Evolutionary conservation across 2,113 vertebrate genomes (phyloP), one percentile per base, ranked within the genome.

Genomic region (Paradisaea rubra): DNA sequence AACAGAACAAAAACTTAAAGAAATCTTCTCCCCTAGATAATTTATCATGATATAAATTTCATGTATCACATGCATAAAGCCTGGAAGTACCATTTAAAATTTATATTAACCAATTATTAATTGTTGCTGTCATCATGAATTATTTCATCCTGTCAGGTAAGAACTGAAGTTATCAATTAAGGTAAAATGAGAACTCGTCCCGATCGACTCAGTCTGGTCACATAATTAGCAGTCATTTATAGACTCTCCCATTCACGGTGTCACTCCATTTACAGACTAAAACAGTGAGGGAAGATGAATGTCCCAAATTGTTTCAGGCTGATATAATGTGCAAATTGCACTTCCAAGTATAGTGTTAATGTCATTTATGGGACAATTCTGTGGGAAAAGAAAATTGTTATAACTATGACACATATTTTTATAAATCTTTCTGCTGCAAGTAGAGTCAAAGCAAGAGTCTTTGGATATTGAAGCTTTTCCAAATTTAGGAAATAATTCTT

Each of bases 201-300:
- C 23, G 35, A 76, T 84, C 9, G 9, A 68, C 35, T 91, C 59
- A 35, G 20, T 61, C 69, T 91, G 59, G 65, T 61, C 71, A 73
- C 41, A n/a, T 77, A 95, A 90, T 95, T 86, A 94, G 57, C 31
- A 68, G 30, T 65, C 54, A 42, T 90, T 95, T 88, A 91, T 45
- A 85, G 85, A 80, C 57, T 88, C 50, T 64, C 53, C 47, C 65
- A 80, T 77, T 92, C 74, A 91, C 24, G 57, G 41, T 79, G 66
- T 65, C 60, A 71, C n/a, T 90, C 37, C 80, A 80, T 89, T 95
- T 91, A 81, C 50, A 82, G 57, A 27, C 15, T 82, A 47, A 6
- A 82, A 57, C 4, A 94, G 33, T 4, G 37, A 94, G 37, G 47
- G 57, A 44, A 93, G 85, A 94, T 61, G 59, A 81, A 74, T 12